Percentiles rank a stretch among this genome's conserved stretches.
phyloP scores from a whole-genome alignment of 2,113 vertebrate genomes.

The Hippocampus comes region DNA sequence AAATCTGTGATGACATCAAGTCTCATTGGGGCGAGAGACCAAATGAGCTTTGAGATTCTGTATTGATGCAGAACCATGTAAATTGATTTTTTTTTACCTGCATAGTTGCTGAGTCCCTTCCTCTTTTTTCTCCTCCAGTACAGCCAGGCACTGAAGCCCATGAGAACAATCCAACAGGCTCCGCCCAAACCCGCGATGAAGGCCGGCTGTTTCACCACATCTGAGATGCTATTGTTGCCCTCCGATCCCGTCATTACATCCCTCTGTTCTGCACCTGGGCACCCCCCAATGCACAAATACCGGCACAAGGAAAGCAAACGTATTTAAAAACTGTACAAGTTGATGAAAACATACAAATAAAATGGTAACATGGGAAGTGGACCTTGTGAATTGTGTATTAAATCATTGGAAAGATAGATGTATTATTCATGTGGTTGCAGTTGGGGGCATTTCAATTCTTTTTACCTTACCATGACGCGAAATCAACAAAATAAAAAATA shows the following conservation, averaged over 20 bases:
- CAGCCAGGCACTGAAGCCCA: slow-evolving; percentile 96
- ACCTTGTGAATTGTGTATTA: not conserved
- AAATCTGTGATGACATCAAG: slow-evolving; percentile 48
- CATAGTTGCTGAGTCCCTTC: slow-evolving; percentile 96
- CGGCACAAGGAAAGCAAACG: not conserved
- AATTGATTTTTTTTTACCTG: slow-evolving; percentile 75
- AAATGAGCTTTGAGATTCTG: slow-evolving; percentile 37
- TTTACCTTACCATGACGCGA: too few species aligned
- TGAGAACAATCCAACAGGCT: slow-evolving; percentile 94
- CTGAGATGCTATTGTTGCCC: slow-evolving; percentile 89
- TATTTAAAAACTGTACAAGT: not conserved
- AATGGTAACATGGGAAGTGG: not conserved
- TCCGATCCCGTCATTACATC: slow-evolving; percentile 88
- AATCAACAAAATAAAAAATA: too few species aligned
- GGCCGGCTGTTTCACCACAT: slow-evolving; percentile 93
- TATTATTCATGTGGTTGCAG: too few species aligned
- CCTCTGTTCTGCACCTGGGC: slow-evolving; percentile 64
- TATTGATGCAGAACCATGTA: slow-evolving; percentile 43
- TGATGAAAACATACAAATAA: not conserved
- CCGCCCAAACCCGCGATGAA: slow-evolving; percentile 94
- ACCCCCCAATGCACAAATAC: not conserved
- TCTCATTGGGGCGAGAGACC: slow-evolving; percentile 29
- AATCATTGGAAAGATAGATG: not conserved
- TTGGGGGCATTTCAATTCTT: too few species aligned
- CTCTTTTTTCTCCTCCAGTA: slow-evolving; percentile 97